Conservation (phyloP, 2,888 invertebrate genomes). For the Agrotis ipsilon region DNA sequence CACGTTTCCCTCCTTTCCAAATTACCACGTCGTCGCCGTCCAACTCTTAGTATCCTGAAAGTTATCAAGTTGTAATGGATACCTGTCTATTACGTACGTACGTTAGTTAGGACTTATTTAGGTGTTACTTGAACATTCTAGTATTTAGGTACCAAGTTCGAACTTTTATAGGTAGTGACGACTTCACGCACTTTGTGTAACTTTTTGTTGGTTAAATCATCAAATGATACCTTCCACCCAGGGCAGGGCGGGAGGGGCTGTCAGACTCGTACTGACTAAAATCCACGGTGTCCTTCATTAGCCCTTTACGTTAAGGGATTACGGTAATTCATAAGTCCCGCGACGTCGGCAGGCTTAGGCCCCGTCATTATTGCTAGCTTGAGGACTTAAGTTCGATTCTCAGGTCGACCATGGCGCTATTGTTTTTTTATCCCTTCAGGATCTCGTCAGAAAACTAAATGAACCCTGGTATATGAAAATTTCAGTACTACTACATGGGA, state of each 20-base stretch:
- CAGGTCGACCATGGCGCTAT: neutral
- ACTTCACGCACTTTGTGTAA: constrained; percentile 57
- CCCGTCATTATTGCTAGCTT: too few relatives aligned
- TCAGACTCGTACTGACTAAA: too few relatives aligned
- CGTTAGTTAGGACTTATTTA: constrained; percentile 6
- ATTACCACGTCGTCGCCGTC: constrained; percentile 54
- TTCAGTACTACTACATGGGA: too few relatives aligned
- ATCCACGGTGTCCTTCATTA: too few relatives aligned
- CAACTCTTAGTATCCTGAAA: constrained; percentile 33
- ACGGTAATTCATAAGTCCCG: too few relatives aligned
- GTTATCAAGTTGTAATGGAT: constrained; percentile 60
- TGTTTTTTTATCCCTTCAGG: neutral
- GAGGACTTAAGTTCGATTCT: too few relatives aligned
- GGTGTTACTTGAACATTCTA: neutral
- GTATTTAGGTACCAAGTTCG: neutral
- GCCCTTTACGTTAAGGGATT: too few relatives aligned
- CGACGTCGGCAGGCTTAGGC: too few relatives aligned
- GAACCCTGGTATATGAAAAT: too few relatives aligned
- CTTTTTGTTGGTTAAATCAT: neutral
- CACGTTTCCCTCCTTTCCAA: constrained; percentile 55
- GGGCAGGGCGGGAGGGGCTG: too few relatives aligned
- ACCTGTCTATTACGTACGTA: constrained; percentile 10
- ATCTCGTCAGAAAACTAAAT: neutral
- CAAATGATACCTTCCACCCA: too few relatives aligned
- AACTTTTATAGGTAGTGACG: neutral